Base-by-base conservation (phyloP, 2,888 invertebrate genomes). In the Megalurothrips usitatus region DNA sequence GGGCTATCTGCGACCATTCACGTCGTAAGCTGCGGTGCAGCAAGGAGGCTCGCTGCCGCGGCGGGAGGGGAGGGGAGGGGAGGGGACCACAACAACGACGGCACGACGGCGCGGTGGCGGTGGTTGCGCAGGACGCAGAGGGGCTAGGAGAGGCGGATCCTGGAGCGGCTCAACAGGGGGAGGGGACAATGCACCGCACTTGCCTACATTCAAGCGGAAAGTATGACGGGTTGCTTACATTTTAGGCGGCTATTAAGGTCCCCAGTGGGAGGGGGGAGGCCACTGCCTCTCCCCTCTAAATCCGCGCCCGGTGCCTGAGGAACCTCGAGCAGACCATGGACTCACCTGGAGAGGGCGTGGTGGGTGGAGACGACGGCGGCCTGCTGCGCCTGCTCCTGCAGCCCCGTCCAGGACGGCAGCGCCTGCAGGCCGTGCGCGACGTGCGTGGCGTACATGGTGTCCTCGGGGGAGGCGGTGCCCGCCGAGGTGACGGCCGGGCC, bases 371-470 rank as follows among this genome's bases (percentile, higher is more conserved):
- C n/a, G n/a, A n/a, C 58, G 2, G 58, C 58, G 58, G 58, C 26
- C 26, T 75, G 68, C 68, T 75, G 68, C 68, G 17, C 23, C 68
- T 75, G 68, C 68, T 75, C 23, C 68, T 75, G 68, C 11, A 75
- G 68, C 23, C 68, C 68, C 23, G 68, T 11, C 68, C 68, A 75
- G 10, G 68, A 26, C 23, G 68, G 68, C 68, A 75, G 68, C 68
- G 68, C 12, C 26, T 12, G 23, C 68, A 75, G 68, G 68, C 23
- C 68, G 68, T 75, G 68, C 19, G 58, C 58, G 68, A 23, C 68
- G 26, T 75, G 68, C 58, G 58, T 17, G 26, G 23, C 68, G 68
- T 75, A 75, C 23, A 75, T n/a, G 68, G 23, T 23, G 68, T 75
- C 68, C 11, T 75, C 68, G 8, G 68, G 68, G 26, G 68, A 75